These are phyloP conservation scores for Albula glossodonta DNA, from an alignment of 2,113 vertebrate genomes.

Conservation along the genomic window DNA sequence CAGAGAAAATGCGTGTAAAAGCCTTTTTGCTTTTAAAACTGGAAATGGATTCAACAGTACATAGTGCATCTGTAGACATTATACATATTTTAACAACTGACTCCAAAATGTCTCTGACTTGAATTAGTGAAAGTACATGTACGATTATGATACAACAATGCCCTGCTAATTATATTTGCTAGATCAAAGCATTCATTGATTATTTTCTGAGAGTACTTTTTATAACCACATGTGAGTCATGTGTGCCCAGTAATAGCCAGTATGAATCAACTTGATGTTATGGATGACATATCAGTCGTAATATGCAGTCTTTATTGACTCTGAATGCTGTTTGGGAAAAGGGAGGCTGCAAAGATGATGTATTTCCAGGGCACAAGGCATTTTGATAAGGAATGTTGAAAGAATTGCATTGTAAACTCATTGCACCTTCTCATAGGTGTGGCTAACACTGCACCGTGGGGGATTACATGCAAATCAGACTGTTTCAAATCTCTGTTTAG, in stretches of 20 bases:
- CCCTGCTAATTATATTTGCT: conserved; percentile 27
- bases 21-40: conserved; percentile 20
- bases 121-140: conserved; percentile 20
- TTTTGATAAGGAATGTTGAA: not conserved
- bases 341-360: not conserved
- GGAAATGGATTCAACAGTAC: conserved; percentile 19
- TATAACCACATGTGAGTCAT: conserved; percentile 27
- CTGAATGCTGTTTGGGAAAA: not conserved
- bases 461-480: not conserved
- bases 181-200: conserved; percentile 23
- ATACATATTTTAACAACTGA: conserved; percentile 32
- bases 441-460: not conserved
- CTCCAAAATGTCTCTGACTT: conserved; percentile 31
- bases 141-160: conserved; percentile 18
- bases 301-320: conserved; percentile 11
- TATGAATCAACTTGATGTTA: conserved; percentile 18
- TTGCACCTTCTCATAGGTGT: not conserved
- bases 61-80: conserved; percentile 2
- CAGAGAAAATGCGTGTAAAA: not conserved
- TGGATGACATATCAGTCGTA: not conserved
- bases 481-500: not conserved
- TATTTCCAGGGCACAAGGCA: not conserved
- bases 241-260: conserved; percentile 3
- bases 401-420: not conserved
- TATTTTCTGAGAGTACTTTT: conserved; percentile 33